These are phyloP conservation scores for Synanthedon andrenaeformis DNA, from an alignment of 2,888 invertebrate genomes.

Conservation along the genomic window DNA sequence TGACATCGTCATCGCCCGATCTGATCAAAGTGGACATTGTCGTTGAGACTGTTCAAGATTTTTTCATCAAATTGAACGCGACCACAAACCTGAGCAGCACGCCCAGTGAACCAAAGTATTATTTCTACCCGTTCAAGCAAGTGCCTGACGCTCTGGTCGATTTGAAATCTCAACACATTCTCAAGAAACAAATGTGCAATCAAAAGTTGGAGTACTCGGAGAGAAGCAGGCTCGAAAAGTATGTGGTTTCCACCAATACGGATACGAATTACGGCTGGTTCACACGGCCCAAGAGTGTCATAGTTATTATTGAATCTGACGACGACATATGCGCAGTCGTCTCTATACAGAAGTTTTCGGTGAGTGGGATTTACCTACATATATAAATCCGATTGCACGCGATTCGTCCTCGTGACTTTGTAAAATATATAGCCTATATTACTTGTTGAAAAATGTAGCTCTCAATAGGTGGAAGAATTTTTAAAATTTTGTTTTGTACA, in stretches of 20 bases:
- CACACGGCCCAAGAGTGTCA: slow-evolving; percentile 59
- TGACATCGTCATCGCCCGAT: slow-evolving; percentile 74
- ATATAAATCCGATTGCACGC: too few relatives aligned
- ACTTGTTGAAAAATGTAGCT: too few relatives aligned
- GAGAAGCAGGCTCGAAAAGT: slow-evolving; percentile 17
- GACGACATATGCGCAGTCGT: slow-evolving; percentile 80
- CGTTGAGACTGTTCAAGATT: slow-evolving; percentile 71
- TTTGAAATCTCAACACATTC: slow-evolving; percentile 27
- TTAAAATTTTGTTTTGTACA: too few relatives aligned
- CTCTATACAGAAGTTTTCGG: slow-evolving; percentile 82
- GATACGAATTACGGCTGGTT: slow-evolving; percentile 29
- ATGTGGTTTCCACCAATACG: slow-evolving; percentile 21
- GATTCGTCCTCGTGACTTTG: too few relatives aligned
- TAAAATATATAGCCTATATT: too few relatives aligned
- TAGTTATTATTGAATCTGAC: slow-evolving; percentile 74
- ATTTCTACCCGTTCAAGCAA: slow-evolving; percentile 67
- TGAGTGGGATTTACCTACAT: slow-evolving; percentile 39
- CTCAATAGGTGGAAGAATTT: too few relatives aligned
- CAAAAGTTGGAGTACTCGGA: slow-evolving; percentile 35
- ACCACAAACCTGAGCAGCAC: slow-evolving; percentile 54
- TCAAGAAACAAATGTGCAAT: slow-evolving; percentile 70
- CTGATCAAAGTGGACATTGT: slow-evolving; percentile 71
- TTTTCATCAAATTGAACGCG: slow-evolving; percentile 60
- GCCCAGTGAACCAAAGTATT: slow-evolving; percentile 62
- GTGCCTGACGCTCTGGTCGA: slow-evolving; percentile 29